Evolutionary conservation across 2,113 vertebrate species (phyloP).

Genomic region (Ailurus styani): DNA sequence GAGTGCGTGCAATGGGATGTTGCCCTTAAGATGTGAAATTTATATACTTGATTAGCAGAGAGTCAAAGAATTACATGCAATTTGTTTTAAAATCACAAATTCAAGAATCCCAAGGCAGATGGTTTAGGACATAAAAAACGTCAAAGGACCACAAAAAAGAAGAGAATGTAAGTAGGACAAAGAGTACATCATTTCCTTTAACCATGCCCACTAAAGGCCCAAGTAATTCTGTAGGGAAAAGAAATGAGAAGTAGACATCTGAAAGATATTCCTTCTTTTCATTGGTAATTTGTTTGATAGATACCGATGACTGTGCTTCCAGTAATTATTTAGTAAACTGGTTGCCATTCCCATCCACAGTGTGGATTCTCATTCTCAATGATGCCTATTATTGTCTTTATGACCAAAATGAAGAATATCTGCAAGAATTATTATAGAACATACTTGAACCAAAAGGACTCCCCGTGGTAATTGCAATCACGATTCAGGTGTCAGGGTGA

Average conservation of each 20-base stretch:
- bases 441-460: neutral
- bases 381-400: neutral
- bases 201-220: neutral
- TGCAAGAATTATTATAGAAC: neutral
- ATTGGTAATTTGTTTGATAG: neutral
- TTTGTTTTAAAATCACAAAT: neutral
- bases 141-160: neutral
- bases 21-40: neutral
- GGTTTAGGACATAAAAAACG: neutral
- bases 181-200: neutral
- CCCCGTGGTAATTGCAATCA: no score
- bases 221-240: neutral
- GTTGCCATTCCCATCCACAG: neutral
- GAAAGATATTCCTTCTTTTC: neutral
- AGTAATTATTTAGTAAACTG: neutral
- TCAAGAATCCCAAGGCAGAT: neutral
- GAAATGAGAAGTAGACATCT: neutral
- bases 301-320: neutral
- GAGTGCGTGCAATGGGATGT: neutral
- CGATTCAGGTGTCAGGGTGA: neutral
- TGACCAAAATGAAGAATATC: neutral
- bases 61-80: neutral
- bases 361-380: neutral
- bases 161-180: neutral
- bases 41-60: neutral